Evolutionary conservation across 2,888 invertebrate species (phyloP).

Genomic region (Acleris cristana): DNA sequence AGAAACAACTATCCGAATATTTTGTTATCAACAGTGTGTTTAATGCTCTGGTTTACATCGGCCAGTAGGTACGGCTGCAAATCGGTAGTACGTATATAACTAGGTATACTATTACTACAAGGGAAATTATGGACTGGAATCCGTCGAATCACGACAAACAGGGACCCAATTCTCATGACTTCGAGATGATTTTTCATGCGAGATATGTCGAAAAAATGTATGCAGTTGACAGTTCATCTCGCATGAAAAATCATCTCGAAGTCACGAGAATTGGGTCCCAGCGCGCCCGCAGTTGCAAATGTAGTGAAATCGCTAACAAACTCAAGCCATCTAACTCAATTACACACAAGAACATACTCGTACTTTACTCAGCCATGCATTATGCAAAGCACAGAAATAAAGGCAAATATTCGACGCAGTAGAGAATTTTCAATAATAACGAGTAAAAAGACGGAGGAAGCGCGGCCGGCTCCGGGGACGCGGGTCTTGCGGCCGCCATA

Average conservation of each 20-base stretch:
- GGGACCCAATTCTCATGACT: no score
- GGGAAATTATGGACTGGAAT: not conserved
- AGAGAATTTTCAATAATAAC: constrained; percentile 42
- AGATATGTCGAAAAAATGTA: no score
- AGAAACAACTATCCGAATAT: no score
- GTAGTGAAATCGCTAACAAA: constrained; percentile 10
- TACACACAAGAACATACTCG: constrained; percentile 29
- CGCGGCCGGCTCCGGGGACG: constrained; percentile 35
- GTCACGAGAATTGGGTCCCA: no score
- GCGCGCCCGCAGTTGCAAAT: not conserved
- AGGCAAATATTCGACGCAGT: constrained; percentile 34
- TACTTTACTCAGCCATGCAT: constrained; percentile 29
- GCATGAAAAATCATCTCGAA: no score
- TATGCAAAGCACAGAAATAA: constrained; percentile 35
- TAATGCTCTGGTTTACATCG: no score
- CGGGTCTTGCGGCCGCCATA: constrained; percentile 61
- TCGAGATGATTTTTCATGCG: no score
- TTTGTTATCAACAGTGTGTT: no score
- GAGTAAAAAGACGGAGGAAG: constrained; percentile 38
- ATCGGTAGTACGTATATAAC: no score
- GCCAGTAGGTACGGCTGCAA: no score
- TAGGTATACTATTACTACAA: no score
- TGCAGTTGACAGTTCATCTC: no score
- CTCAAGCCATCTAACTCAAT: constrained; percentile 18
- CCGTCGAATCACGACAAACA: not conserved